Evolutionary conservation across 2,797 vertebrate genomes (phyloP), one percentile per base, ranked within the genome.

Genomic region (Tiaroga cobitis): DNA sequence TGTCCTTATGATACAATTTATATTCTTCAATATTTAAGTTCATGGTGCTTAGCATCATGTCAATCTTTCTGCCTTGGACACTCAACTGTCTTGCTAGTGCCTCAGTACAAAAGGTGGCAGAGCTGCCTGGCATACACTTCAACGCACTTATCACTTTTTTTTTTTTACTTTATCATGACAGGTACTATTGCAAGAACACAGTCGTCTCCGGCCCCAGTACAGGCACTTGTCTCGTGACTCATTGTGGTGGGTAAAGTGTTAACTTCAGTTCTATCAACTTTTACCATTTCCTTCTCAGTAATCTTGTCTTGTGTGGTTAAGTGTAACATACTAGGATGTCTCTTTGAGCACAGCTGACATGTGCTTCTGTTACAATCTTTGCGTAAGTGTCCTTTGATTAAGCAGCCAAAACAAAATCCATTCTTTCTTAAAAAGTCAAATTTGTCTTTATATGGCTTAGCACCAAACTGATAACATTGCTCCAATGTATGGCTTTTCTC

Each of bases 91-190:
- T 72, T 34, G 67, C 78, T 34, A 89, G 39, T n/a, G 76, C 13
- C 8, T 84, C 9, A 18, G 46, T 49, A 18, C 46, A 49, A 49
- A 49, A 49, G 0, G 46, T 76, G 4, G 76, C 83, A 19, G 80
- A 85, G 24, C 88, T 86, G 18, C 86, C 86, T 39, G 81, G 73
- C 65, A 74, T 87, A 86, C 13, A 69, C 29, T 39, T 86, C 49
- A 24, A 86, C 11, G 16, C 15, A 32, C 6, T 43, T 10, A 15
- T 79, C 10, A 26, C 82, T 76, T 7, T 86, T 87, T 15, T n/a
- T n/a, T n/a, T 56, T n/a, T 78, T 7, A 29, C 54, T 88, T 88
- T 49, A 83, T 74, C 54, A 51, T 39, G 11, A 85, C 46, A 15
- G 83, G 83, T 15, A 5, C 8, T 41, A 84, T 77, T 16, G 85